These are phyloP conservation scores for Acipenser transmontanus DNA, from an alignment of 2,797 vertebrate species.

Conservation along the genomic window DNA sequence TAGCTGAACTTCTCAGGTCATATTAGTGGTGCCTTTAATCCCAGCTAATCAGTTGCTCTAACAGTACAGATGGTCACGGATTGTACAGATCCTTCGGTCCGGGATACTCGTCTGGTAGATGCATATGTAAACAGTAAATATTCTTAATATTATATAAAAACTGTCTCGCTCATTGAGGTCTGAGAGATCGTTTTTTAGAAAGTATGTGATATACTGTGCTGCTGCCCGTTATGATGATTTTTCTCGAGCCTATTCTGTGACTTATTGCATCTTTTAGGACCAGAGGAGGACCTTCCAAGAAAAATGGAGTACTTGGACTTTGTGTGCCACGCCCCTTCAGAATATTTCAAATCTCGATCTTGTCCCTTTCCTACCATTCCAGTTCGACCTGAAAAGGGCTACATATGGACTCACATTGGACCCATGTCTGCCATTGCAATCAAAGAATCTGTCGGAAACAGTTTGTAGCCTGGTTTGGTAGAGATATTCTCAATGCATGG, in stretches of 20 bases:
- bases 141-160: too few species aligned
- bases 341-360: conserved; percentile 92
- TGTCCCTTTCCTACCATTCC: conserved; percentile 91
- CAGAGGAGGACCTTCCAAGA: conserved; percentile 93
- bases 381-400: conserved; percentile 85
- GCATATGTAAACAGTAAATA: too few species aligned
- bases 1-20: too few species aligned
- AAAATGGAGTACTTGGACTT: conserved; percentile 98
- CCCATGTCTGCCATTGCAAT: conserved; percentile 73
- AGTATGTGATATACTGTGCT: too few species aligned
- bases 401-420: conserved; percentile 94
- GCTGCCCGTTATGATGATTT: neutral
- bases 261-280: conserved; percentile 57
- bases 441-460: conserved; percentile 75
- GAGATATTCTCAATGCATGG: too few species aligned
- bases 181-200: too few species aligned
- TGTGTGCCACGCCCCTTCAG: conserved; percentile 93
- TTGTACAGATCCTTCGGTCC: too few species aligned
- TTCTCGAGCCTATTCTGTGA: neutral
- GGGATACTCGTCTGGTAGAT: too few species aligned
- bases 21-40: too few species aligned
- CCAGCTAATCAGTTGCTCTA: too few species aligned
- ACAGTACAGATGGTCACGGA: too few species aligned
- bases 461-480: conserved; percentile 50
- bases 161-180: too few species aligned